Evolutionary conservation across 2,113 vertebrate genomes (phyloP), one percentile per base, ranked within the genome.

Genomic region (Triplophysa rosa): DNA sequence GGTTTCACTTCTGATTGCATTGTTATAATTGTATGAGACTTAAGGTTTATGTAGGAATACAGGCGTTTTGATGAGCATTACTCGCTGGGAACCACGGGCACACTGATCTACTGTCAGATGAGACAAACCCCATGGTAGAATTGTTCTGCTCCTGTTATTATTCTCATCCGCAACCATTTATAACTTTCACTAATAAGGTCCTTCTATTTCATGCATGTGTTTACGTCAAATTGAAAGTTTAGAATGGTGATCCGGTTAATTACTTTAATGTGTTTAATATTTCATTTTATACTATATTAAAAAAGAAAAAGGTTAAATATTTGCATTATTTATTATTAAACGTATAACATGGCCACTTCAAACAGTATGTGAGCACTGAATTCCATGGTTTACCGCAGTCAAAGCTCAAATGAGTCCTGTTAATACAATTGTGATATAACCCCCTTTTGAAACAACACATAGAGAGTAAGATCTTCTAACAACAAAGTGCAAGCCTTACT

Each of bases 71-170:
- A 92, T 91, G 90, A 90, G 89, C 89, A 89, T 92, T 91, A 90
- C 89, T 85, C 42, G 69, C 82, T 88, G 89, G 91, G 91, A 92
- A 93, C 90, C 89, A 91, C 90, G 91, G 90, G 87, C 90, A 90
- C 71, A 79, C 84, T 75, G 83, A 87, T 86, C 87, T 87, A 88
- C 84, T 87, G 88, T 90, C 87, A 88, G 87, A 67, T 75, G 62
- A 65, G 67, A 63, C 76, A 86, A 85, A 81, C 86, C 0, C 26
- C 42, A 63, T n/a, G 16, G 11, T 49, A 49, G 19, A 73, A 61
- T 49, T 75, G 37, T 47, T 63, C 37, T 12, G 11, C 2, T 14
- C 56, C 4, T 61, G 14, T 63, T 63, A 62, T 37, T 26, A 63
- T 63, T 45, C 8, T 61, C 21, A 11, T 61, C 42, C 33, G 21